These are phyloP conservation scores for Brachyrhaphis roseni DNA, from an alignment of 2,797 vertebrate genomes.

Conservation along the genomic window DNA sequence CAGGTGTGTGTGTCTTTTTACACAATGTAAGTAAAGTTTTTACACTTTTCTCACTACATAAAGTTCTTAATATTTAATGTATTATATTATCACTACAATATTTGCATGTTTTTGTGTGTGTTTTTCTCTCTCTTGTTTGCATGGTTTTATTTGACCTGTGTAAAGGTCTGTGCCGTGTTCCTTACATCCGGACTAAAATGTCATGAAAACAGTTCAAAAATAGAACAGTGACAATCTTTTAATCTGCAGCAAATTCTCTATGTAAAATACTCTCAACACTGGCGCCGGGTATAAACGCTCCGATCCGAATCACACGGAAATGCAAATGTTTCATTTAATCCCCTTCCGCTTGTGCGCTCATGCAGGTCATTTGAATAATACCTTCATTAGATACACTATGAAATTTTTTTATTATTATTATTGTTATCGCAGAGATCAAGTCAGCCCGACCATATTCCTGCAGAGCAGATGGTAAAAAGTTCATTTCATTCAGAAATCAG, in stretches of 20 bases:
- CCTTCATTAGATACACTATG: constrained; percentile 8
- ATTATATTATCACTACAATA: neutral
- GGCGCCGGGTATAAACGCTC: constrained; percentile 6
- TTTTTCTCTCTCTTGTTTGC: neutral
- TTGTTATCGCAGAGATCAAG: constrained; percentile 11
- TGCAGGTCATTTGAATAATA: constrained; percentile 45
- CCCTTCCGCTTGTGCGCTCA: constrained; percentile 37
- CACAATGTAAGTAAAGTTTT: too few species aligned
- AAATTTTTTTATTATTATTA: neutral
- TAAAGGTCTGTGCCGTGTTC: neutral
- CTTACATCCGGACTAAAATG: neutral
- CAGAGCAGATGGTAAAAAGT: neutral
- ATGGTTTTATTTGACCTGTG: neutral
- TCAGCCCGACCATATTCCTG: neutral
- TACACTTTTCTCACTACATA: too few species aligned
- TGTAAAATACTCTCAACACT: constrained; percentile 38
- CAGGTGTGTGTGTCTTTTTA: too few species aligned
- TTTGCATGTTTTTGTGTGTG: neutral
- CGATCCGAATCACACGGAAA: constrained; percentile 56
- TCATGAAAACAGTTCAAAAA: neutral
- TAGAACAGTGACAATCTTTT: constrained; percentile 14
- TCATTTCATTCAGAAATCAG: constrained; percentile 5
- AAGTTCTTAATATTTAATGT: neutral
- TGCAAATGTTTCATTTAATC: constrained; percentile 53
- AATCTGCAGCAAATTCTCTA: constrained; percentile 22